Evolutionary conservation across 2,797 vertebrate genomes (phyloP).

Genomic region (Gastrophryne carolinensis): DNA sequence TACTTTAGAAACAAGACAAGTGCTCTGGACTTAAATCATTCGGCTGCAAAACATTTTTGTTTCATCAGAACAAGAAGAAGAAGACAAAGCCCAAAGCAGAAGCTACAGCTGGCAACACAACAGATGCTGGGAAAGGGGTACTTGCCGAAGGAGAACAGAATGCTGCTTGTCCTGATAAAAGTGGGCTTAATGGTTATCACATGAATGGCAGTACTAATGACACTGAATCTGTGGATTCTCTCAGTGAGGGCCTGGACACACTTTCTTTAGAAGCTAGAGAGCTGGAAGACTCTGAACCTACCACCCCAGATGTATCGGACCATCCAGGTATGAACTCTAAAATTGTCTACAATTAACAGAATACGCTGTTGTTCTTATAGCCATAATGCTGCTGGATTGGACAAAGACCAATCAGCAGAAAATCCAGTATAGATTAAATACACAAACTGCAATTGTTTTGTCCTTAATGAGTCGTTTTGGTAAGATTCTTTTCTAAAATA

Average conservation of each 20-base stretch:
- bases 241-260: conserved; percentile 89
- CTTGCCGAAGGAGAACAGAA: conserved; percentile 65
- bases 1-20: too few species aligned
- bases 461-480: too few species aligned
- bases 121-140: conserved; percentile 56
- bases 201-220: conserved; percentile 85
- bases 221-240: conserved; percentile 85
- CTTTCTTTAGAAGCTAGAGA: conserved; percentile 85
- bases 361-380: too few species aligned
- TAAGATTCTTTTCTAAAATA: too few species aligned
- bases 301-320: conserved; percentile 57
- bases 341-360: too few species aligned
- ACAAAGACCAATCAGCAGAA: too few species aligned
- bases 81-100: conserved; percentile 86
- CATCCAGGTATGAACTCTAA: conserved; percentile 68
- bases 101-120: conserved; percentile 59
- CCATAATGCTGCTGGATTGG: too few species aligned
- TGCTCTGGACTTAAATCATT: too few species aligned
- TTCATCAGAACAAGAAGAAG: conserved; percentile 89
- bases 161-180: conserved; percentile 63
- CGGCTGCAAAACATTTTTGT: too few species aligned
- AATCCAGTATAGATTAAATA: too few species aligned
- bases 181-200: conserved; percentile 85
- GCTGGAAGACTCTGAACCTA: conserved; percentile 77
- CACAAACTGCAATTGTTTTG: too few species aligned